Base-by-base conservation (phyloP, 2,888 invertebrate genomes). In the Caenorhabditis sinica region DNA sequence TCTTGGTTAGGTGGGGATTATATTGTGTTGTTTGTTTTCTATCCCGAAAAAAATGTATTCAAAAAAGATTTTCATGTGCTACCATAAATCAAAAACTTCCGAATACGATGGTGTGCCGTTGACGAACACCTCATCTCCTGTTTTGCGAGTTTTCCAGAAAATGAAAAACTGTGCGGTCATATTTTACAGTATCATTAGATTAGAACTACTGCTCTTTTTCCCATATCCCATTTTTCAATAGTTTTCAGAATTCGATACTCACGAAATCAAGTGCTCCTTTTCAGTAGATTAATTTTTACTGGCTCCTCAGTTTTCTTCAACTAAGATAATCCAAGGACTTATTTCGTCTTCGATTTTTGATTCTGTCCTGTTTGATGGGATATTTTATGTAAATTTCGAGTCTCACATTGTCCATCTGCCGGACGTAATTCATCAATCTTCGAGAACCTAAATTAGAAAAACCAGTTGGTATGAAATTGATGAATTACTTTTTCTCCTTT, bases 371-470 rank as follows among this genome's bases (percentile, higher is more conserved):
- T 13, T 20, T 28, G 36, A 53, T 15, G 40, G 20, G 36, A 51
- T 43, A 69, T n/a, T 53, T 28, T 56, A 56, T 71, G 77, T 61
- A 53, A 69, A 61, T 61, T 69, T 51, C 20, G 5, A 28, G 33
- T 69, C 8, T 20, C 33, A 63, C 53, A 30, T 63, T 40, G 23
- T 25, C 53, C 77, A 77, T 72, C 79, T 58, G 72, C 71, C 58
- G 63, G 65, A 66, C 79, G 58, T 56, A 72, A 72, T 72, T 40
- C 72, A 80, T 80, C 79, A 80, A 80, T 80, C 79, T 66, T 72
- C 66, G 58, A 11, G 49, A 28, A 33, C 53, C 45, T 6, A 40
- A 74, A 49, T 61, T 53, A 40, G 53, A 58, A 77, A 76, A 76
- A 68, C 66, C 75, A 65, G 75, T 63, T 17, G 65, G n/a, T 40